These are phyloP conservation scores for Dolichoris vasculosae DNA, from an alignment of 1,140 invertebrate species.

Conservation along the genomic window DNA sequence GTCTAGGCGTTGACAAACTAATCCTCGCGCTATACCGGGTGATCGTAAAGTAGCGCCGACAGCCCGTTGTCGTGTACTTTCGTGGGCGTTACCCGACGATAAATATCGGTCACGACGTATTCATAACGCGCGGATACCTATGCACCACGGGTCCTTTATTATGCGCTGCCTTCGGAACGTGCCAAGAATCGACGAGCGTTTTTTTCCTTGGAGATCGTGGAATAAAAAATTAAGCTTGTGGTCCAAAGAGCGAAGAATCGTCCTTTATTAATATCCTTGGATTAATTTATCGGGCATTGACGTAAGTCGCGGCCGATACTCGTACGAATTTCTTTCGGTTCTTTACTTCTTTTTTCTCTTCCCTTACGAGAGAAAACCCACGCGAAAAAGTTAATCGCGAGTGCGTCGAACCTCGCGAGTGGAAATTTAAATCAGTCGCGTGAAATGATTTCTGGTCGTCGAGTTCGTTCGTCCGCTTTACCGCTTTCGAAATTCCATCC, in stretches of 20 bases:
- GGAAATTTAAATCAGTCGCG: neutral
- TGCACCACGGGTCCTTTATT: conserved; percentile 17
- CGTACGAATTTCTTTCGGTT: neutral
- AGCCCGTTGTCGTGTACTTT: conserved; percentile 64
- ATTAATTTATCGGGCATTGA: conserved; percentile 31
- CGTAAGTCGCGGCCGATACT: neutral
- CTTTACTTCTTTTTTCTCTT: neutral
- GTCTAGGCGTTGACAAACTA: conserved; percentile 72
- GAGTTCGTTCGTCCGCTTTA: neutral
- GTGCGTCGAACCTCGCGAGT: neutral
- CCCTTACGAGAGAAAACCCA: neutral
- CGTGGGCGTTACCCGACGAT: conserved; percentile 64
- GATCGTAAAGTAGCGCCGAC: conserved; percentile 69
- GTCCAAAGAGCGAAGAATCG: conserved; percentile 24
- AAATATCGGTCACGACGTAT: conserved; percentile 62
- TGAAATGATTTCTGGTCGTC: neutral
- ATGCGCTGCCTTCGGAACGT: conserved; percentile 35
- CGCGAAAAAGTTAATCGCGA: neutral
- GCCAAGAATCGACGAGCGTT: conserved; percentile 45
- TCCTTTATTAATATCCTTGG: conserved; percentile 17
- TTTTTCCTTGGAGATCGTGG: conserved; percentile 50
- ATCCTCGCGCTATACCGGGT: conserved; percentile 67
- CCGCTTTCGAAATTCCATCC: neutral
- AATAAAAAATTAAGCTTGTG: conserved; percentile 49
- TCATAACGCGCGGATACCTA: conserved; percentile 54